These are phyloP conservation scores for Thymelicus sylvestris DNA, from an alignment of 2,888 invertebrate species.

Conservation along the genomic window DNA sequence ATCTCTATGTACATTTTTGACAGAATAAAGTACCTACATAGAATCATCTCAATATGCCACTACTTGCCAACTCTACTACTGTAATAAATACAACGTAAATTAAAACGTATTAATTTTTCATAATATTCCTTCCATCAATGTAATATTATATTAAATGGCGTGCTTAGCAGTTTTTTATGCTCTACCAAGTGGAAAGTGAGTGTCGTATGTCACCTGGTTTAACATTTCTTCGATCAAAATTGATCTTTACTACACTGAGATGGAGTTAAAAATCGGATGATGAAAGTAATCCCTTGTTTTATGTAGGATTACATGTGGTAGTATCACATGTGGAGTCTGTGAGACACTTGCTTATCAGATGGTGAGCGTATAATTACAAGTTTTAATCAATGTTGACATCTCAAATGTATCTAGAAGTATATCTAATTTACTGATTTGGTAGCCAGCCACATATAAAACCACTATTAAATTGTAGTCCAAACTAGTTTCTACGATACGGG, in stretches of 20 bases:
- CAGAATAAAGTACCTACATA: too few species aligned
- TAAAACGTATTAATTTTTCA: too few species aligned
- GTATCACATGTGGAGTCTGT: constrained; percentile 59
- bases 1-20: too few species aligned
- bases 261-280: not conserved
- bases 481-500: too few species aligned
- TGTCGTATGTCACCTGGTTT: constrained; percentile 73
- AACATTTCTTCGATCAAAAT: constrained; percentile 46
- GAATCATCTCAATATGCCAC: too few species aligned
- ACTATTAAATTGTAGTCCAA: too few species aligned
- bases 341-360: constrained; percentile 65
- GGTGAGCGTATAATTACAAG: constrained; percentile 41
- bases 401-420: constrained; percentile 2
- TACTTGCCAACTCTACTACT: too few species aligned
- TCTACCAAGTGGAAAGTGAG: constrained; percentile 73
- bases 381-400: constrained; percentile 20
- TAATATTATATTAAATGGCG: constrained; percentile 67
- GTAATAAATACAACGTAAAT: too few species aligned
- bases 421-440: not conserved
- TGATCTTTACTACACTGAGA: constrained; percentile 41
- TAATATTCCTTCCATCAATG: constrained; percentile 30
- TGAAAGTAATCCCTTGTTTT: constrained; percentile 45
- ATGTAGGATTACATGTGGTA: too few species aligned
- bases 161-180: constrained; percentile 77
- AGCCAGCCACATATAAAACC: not conserved